Evolutionary conservation across 2,113 vertebrate genomes (phyloP).

Genomic region (Microcebus murinus): DNA sequence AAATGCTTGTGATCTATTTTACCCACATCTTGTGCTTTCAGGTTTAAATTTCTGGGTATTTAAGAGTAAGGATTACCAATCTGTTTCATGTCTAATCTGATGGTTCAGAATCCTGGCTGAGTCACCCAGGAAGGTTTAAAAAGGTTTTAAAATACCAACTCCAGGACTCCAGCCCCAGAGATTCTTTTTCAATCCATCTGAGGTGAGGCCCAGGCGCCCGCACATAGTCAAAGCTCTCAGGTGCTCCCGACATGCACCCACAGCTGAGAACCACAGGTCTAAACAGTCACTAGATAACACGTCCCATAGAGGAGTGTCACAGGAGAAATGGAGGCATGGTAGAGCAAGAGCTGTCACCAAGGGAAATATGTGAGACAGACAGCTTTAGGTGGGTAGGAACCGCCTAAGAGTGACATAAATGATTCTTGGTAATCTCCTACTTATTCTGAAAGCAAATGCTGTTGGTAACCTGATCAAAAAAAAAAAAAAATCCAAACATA

Average conservation of each 20-base stretch:
- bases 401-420: neutral
- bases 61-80: neutral
- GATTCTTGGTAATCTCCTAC: neutral
- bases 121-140: neutral
- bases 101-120: neutral
- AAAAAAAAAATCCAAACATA: neutral
- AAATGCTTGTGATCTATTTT: neutral
- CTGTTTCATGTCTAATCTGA: neutral
- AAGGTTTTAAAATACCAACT: neutral
- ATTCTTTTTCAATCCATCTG: neutral
- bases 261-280: neutral
- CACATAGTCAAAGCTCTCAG: neutral
- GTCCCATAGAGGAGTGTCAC: neutral
- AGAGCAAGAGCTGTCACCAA: neutral
- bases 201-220: neutral
- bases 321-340: neutral
- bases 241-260: neutral
- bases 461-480: neutral
- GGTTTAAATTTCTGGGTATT: neutral
- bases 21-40: neutral
- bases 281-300: neutral
- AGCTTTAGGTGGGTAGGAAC: neutral
- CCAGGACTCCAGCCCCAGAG: neutral
- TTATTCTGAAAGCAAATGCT: neutral
- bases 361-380: neutral